A percentile compares a stretch with the other conserved stretches of the same genome.
Conservation (phyloP, 2,113 vertebrate species). For the Chlorodrepanis virens region DNA sequence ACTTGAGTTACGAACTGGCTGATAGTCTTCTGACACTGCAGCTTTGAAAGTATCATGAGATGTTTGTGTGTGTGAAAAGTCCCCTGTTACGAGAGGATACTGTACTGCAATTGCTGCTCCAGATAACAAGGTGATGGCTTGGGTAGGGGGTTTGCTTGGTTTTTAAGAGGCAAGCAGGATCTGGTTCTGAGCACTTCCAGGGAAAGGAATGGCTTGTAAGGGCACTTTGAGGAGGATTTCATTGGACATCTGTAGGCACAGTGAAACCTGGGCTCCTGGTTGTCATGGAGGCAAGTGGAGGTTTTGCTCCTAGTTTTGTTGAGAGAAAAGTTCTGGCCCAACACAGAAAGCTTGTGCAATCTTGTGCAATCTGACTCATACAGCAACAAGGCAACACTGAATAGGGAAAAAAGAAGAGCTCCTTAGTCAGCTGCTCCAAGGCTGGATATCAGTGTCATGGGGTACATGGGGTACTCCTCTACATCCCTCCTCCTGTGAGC, state of each 20-base stretch:
- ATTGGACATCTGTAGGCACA: not conserved
- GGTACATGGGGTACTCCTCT: not conserved
- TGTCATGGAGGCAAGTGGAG: not conserved
- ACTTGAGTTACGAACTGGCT: not conserved
- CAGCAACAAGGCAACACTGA: not conserved
- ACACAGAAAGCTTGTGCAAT: not conserved
- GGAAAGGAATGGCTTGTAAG: not conserved
- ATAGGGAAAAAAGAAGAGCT: not conserved
- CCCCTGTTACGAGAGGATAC: rapidly evolving
- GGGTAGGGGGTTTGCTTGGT: not conserved
- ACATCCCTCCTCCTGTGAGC: not conserved
- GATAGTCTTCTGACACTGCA: not conserved
- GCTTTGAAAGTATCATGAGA: not conserved
- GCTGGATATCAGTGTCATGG: rapidly evolving
- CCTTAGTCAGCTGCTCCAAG: not conserved
- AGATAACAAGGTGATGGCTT: not conserved
- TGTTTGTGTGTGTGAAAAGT: not conserved
- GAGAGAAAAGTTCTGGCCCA: not conserved
- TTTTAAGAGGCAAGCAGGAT: not conserved
- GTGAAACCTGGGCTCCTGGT: not conserved
- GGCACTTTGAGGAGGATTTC: not conserved
- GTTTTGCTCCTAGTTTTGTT: not conserved
- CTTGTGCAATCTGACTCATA: not conserved
- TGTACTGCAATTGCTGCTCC: not conserved
- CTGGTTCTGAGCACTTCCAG: not conserved